Evolutionary conservation across 2,888 invertebrate genomes (phyloP).

Genomic region (Invenusta paracnida): DNA sequence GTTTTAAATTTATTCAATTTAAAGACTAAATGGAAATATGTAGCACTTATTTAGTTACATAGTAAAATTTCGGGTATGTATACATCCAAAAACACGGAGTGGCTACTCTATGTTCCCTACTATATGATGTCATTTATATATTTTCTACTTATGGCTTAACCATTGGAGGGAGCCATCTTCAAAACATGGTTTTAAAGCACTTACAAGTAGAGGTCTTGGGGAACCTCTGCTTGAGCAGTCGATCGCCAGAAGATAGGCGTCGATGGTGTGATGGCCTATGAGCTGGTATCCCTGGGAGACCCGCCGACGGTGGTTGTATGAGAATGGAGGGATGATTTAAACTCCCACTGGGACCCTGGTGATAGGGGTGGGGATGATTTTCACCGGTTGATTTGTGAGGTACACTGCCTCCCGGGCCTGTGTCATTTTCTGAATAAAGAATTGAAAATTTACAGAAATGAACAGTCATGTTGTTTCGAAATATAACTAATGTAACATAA

Average conservation of each 20-base stretch:
- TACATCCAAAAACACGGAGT: background rate
- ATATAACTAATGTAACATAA: too few relatives aligned
- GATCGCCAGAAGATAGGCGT: constrained; percentile 27
- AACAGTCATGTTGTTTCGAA: too few relatives aligned
- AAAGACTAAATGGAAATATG: background rate
- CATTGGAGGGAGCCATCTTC: background rate
- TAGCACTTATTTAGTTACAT: background rate
- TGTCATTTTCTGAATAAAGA: background rate
- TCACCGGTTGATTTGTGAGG: background rate
- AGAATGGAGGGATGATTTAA: background rate
- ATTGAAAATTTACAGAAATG: too few relatives aligned
- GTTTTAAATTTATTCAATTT: background rate
- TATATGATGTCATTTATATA: too few relatives aligned
- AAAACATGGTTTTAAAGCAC: background rate
- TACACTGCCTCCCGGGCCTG: background rate
- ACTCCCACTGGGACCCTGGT: background rate
- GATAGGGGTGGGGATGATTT: background rate
- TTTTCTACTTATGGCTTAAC: too few relatives aligned
- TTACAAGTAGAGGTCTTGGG: constrained; percentile 4
- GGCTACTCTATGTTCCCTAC: background rate
- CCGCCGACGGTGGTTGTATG: too few relatives aligned
- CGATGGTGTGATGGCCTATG: constrained; percentile 13
- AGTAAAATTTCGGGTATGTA: background rate
- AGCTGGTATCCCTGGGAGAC: background rate
- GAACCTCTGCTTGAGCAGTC: constrained; percentile 29